Evolutionary conservation across 2,113 vertebrate species (phyloP), one percentile per base, ranked within the genome.

Genomic region (Ondatra zibethicus): DNA sequence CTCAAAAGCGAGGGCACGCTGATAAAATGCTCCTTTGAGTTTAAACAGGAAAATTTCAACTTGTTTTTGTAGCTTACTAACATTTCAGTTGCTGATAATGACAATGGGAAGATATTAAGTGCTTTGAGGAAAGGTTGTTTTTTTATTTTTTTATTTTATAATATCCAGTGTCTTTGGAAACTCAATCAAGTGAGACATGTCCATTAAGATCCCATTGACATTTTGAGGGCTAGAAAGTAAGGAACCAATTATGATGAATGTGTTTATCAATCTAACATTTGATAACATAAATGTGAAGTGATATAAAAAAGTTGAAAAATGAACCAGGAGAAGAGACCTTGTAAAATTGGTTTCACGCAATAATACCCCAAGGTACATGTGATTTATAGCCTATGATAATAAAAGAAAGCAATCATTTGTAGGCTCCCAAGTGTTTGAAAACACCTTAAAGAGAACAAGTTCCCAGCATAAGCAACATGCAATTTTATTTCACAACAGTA

Each of bases 261-360:
- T 78, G 17, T 61, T 96, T 95, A 89, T 95, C 88, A 93, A 39
- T 61, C 72, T 93, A 91, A 92, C 42, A 76, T 91, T 92, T 93
- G 81, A 91, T 94, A 92, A 85, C 92, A 88, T 50, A 92, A 94
- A 96, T 3, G 1, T 91, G 87, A 93, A 88, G 84, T 55, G 58
- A 88, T 85, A 50, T 88, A 94, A 93, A 94, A 47, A 93, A 94
- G 45, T 25, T 96, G 72, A 95, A 93, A 97, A 96, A 96, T 85
- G 52, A 96, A 89, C 61, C 31, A 84, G 25, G 55, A 75, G 93
- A 93, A 91, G 58, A 92, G 68, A 81, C 42, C 68, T 96, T 68
- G 47, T 73, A 94, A 95, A 93, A 92, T 70, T 91, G 52, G 17
- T 92, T 92, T 95, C 61, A 96, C 47, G 73, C n/a, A 95, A 95